Conservation (phyloP, 1,140 invertebrate species). For the Araneus ventricosus region DNA sequence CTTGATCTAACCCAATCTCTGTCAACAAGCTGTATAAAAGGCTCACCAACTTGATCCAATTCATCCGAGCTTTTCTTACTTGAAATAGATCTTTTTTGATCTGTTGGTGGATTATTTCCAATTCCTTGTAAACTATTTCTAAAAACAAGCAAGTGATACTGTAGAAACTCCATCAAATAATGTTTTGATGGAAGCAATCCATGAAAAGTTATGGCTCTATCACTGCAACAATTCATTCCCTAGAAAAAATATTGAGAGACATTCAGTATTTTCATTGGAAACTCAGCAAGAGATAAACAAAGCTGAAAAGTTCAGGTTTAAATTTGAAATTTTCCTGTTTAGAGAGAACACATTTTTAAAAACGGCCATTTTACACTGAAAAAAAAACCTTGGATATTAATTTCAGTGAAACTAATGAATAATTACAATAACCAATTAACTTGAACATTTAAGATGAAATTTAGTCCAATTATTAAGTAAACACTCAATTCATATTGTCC, state of each 20-base stretch:
- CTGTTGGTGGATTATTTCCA: conserved; percentile 57
- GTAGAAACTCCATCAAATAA: conserved; percentile 77
- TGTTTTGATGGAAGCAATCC: conserved; percentile 80
- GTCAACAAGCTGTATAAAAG: conserved; percentile 69
- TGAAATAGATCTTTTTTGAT: not conserved
- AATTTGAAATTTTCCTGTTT: too few species aligned
- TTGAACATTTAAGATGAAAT: too few species aligned
- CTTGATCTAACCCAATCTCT: conserved; percentile 41
- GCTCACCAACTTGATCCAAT: conserved; percentile 54
- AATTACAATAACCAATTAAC: too few species aligned
- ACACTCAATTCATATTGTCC: too few species aligned
- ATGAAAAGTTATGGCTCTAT: conserved; percentile 81
- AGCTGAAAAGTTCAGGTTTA: too few species aligned
- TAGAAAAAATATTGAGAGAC: conserved; percentile 75
- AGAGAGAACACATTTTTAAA: too few species aligned
- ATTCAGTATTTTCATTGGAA: too few species aligned
- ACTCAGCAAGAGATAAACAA: too few species aligned
- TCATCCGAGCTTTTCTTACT: not conserved
- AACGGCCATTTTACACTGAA: too few species aligned
- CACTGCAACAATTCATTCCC: conserved; percentile 81
- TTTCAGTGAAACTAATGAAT: too few species aligned
- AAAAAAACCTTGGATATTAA: too few species aligned
- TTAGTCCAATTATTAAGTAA: too few species aligned
- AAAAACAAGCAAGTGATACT: conserved; percentile 76
- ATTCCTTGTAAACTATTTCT: conserved; percentile 70